Percentiles rank a stretch among this genome's conserved stretches.
Evolutionary conservation across 1,140 invertebrate species (phyloP).

Genomic region (Drosophila persimilis): DNA sequence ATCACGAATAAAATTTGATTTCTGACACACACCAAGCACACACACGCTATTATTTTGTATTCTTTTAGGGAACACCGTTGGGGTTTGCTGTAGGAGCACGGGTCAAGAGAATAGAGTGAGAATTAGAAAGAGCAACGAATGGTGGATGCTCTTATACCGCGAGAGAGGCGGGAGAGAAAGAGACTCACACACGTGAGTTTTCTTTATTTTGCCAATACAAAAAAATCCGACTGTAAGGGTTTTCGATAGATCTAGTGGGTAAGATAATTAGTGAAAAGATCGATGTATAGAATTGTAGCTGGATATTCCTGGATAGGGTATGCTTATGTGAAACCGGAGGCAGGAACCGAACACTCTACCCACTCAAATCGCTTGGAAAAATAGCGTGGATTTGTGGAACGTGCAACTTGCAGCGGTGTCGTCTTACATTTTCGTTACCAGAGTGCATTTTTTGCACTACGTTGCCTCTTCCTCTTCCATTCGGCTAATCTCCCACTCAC

Average conservation of each 20-base stretch:
- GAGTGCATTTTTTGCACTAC: constrained; percentile 13
- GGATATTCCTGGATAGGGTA: too few relatives aligned
- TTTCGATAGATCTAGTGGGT: too few relatives aligned
- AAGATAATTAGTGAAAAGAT: too few relatives aligned
- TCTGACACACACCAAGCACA: background rate
- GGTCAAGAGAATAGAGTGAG: background rate
- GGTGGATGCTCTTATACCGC: background rate
- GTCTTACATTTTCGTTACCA: constrained; percentile 52
- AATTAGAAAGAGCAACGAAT: background rate
- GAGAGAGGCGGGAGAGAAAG: too few relatives aligned
- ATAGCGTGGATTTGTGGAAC: constrained; percentile 30
- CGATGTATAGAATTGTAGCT: too few relatives aligned
- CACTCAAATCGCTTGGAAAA: constrained; percentile 31
- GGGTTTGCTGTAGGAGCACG: constrained; percentile 16
- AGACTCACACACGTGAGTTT: too few relatives aligned
- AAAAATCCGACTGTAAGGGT: too few relatives aligned
- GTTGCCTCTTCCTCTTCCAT: too few relatives aligned
- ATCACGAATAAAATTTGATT: constrained; percentile 27
- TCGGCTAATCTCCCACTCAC: too few relatives aligned
- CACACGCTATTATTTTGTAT: background rate
- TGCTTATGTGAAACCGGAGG: background rate
- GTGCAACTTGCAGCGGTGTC: constrained; percentile 65
- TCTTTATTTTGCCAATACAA: too few relatives aligned
- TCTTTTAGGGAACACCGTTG: background rate
- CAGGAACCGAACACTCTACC: constrained; percentile 17